Base-by-base conservation (phyloP, 2,888 invertebrate genomes). In the Lasioglossum villosulum region DNA sequence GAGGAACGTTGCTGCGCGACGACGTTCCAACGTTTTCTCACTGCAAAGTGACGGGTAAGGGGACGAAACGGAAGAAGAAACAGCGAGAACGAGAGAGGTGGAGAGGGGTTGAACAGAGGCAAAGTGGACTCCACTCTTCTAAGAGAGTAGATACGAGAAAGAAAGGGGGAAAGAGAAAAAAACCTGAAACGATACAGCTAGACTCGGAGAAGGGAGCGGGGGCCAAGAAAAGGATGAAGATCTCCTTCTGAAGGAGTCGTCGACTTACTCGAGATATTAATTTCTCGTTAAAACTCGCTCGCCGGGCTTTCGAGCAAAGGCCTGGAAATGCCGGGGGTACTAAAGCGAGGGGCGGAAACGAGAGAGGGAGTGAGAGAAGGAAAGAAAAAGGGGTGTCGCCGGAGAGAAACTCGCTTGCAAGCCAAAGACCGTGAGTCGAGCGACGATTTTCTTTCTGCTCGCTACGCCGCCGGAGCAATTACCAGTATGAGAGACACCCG, bases 251-350 rank as follows among this genome's bases (percentile, higher is more conserved):
- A 83, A 86, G 86, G 80, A 86, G 87, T 88, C 89, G 89, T 85
- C 89, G 88, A 89, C 89, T 90, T 89, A 88, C 86, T 87, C 86
- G 88, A 86, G 92, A 92, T 91, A 92, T 92, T 92, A 92, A 92
- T 92, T 92, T 91, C 91, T 92, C 91, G 90, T 92, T 92, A 90
- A 92, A 92, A 91, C 89, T 90, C 84, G 88, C 89, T 85, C 82
- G 88, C 70, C 75, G 66, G 63, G 87, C 87, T 82, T 82, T 59
- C 56, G 76, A 68, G 83, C 63, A 68, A 83, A 76, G 70, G 88
- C 75, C 73, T 86, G 76, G 83, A 87, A 89, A 87, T 68, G 84
- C 76, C 80, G 80, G 68, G 74, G 74, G 59, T 72, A 76, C 70
- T 16, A 63, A 39, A 72, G 5, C 30, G 23, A 56, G 42, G 66